Evolutionary conservation across 2,888 invertebrate genomes (phyloP).

Genomic region (Phalera bucephala): DNA sequence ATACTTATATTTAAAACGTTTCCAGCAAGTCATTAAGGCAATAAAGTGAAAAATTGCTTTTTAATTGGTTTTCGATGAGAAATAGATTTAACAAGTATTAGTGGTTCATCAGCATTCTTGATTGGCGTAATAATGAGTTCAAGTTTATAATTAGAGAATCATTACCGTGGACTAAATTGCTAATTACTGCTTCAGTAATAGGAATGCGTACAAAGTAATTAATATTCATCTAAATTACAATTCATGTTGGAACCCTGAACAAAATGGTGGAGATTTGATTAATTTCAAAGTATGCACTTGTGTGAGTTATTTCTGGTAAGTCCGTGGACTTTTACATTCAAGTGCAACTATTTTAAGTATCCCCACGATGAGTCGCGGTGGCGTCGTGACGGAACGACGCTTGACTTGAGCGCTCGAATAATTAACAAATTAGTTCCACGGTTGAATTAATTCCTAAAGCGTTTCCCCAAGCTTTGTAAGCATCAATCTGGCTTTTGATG

Average conservation of each 20-base stretch:
- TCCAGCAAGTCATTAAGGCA: slow-evolving; percentile 54
- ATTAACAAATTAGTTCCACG: slow-evolving; percentile 59
- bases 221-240: too few species aligned
- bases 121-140: slow-evolving; percentile 25
- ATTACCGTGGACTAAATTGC: slow-evolving; percentile 11
- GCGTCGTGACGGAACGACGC: slow-evolving; percentile 39
- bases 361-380: slow-evolving; percentile 34
- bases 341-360: slow-evolving; percentile 51
- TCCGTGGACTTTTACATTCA: slow-evolving; percentile 47
- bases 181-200: slow-evolving; percentile 10
- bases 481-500: slow-evolving; percentile 18
- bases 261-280: neutral
- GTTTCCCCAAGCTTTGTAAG: slow-evolving; percentile 33
- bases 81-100: slow-evolving; percentile 23
- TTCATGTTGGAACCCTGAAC: too few species aligned
- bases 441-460: slow-evolving; percentile 39
- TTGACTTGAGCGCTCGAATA: slow-evolving; percentile 38
- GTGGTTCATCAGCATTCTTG: slow-evolving; percentile 6
- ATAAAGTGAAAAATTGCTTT: slow-evolving; percentile 47
- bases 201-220: too few species aligned
- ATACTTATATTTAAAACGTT: slow-evolving; percentile 19
- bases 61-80: slow-evolving; percentile 51
- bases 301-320: slow-evolving; percentile 42
- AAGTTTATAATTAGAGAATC: slow-evolving; percentile 18
- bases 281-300: neutral